Percentiles rank a stretch among this genome's conserved stretches.
Evolutionary conservation across 2,797 vertebrate species (phyloP).

Genomic region (Onychomys leucogaster): DNA sequence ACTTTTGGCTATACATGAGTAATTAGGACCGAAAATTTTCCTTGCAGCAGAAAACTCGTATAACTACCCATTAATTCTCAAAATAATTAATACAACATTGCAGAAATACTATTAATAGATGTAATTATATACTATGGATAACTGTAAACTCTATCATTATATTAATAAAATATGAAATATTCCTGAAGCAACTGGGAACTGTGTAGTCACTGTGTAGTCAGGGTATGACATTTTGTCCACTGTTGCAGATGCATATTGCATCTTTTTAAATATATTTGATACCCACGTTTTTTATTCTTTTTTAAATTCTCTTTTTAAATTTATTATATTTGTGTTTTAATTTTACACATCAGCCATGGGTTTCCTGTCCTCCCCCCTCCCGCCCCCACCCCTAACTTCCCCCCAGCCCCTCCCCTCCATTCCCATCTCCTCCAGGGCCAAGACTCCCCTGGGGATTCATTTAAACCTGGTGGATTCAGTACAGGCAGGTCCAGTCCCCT

Average conservation of each 20-base stretch:
- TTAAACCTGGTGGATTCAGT: too few species aligned
- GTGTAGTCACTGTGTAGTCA: background rate
- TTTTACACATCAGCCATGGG: too few species aligned
- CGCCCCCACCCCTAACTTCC: too few species aligned
- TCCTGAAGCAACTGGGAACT: conserved; percentile 47
- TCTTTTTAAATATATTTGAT: background rate
- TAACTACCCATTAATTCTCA: conserved; percentile 72
- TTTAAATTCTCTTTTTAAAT: too few species aligned
- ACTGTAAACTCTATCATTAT: conserved; percentile 68
- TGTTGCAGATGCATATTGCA: background rate
- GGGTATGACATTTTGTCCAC: background rate
- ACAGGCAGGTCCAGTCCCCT: too few species aligned
- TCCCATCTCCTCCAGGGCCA: too few species aligned
- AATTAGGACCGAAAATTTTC: conserved; percentile 53
- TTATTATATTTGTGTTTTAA: too few species aligned
- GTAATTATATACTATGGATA: conserved; percentile 67
- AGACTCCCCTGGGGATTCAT: too few species aligned
- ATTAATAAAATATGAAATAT: conserved; percentile 68
- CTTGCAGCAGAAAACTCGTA: conserved; percentile 43
- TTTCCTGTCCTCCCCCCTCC: too few species aligned
- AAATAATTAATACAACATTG: conserved; percentile 77
- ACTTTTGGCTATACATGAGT: conserved; percentile 32
- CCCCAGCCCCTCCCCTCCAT: too few species aligned
- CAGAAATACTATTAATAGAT: conserved; percentile 69
- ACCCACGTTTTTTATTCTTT: background rate